Conservation (phyloP, 2,888 invertebrate species). For the Chymomyza fuscimana region DNA sequence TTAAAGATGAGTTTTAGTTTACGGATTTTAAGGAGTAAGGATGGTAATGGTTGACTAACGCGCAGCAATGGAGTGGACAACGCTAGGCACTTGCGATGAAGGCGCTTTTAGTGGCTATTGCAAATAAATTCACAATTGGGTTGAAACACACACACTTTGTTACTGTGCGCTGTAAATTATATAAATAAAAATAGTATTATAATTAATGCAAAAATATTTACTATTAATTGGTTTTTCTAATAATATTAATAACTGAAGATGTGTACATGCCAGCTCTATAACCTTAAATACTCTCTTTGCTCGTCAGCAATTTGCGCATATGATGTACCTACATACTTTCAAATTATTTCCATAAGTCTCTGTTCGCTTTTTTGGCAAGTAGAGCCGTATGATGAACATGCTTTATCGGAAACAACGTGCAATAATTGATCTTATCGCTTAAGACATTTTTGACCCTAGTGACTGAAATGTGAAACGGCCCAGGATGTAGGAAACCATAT, state of each 20-base stretch:
- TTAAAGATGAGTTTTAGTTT: not conserved
- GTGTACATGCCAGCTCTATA: not conserved
- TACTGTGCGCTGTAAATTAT: conserved; percentile 74
- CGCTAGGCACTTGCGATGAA: conserved; percentile 59
- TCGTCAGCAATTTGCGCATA: too few relatives aligned
- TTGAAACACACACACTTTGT: conserved; percentile 51
- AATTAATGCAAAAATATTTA: conserved; percentile 48
- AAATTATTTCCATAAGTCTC: too few relatives aligned
- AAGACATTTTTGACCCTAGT: too few relatives aligned
- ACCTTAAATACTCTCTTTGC: too few relatives aligned
- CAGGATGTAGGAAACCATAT: too few relatives aligned
- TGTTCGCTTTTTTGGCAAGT: too few relatives aligned
- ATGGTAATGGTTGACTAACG: conserved; percentile 6
- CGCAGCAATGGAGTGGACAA: conserved; percentile 35
- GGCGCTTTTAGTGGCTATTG: conserved; percentile 69
- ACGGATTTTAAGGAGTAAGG: not conserved
- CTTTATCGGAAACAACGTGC: too few relatives aligned
- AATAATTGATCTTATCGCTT: too few relatives aligned
- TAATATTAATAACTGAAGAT: not conserved
- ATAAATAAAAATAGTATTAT: conserved; percentile 61
- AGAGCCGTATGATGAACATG: too few relatives aligned
- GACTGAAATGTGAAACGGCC: too few relatives aligned
- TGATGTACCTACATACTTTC: too few relatives aligned
- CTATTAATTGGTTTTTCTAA: not conserved
- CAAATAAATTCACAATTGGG: conserved; percentile 74